Conservation (phyloP, 2,113 vertebrate species). For the Antechinus flavipes region DNA sequence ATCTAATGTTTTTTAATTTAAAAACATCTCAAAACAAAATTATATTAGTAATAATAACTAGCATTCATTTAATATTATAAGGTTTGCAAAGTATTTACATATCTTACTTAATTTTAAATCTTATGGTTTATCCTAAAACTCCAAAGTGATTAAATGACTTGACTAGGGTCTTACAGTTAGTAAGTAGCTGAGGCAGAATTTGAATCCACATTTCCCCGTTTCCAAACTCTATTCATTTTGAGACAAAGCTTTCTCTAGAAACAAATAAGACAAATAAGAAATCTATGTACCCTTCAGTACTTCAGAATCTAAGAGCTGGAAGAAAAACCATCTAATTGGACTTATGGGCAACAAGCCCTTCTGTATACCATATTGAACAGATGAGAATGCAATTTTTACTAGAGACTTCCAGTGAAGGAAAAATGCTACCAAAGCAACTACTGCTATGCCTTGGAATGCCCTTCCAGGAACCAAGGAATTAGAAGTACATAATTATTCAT, state of each 20-base stretch:
- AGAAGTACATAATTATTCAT: constrained; percentile 58
- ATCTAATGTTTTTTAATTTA: not conserved
- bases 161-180: not conserved
- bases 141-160: not conserved
- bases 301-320: not conserved
- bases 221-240: not conserved
- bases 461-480: constrained; percentile 40
- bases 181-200: not conserved
- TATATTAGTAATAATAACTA: not conserved
- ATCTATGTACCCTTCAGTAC: not conserved
- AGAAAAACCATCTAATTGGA: not conserved
- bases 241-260: not conserved
- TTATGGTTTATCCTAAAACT: not conserved
- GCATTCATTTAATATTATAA: not conserved
- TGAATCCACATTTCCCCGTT: not conserved
- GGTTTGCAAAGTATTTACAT: not conserved
- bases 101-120: not conserved
- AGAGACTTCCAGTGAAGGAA: not conserved
- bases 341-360: not conserved
- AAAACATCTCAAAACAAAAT: not conserved
- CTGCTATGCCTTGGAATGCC: constrained; percentile 51
- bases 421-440: not conserved
- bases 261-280: not conserved
- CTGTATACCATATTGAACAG: not conserved
- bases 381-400: not conserved